Conservation (phyloP, 1,140 invertebrate genomes). For the Dendrolimus kikuchii region DNA sequence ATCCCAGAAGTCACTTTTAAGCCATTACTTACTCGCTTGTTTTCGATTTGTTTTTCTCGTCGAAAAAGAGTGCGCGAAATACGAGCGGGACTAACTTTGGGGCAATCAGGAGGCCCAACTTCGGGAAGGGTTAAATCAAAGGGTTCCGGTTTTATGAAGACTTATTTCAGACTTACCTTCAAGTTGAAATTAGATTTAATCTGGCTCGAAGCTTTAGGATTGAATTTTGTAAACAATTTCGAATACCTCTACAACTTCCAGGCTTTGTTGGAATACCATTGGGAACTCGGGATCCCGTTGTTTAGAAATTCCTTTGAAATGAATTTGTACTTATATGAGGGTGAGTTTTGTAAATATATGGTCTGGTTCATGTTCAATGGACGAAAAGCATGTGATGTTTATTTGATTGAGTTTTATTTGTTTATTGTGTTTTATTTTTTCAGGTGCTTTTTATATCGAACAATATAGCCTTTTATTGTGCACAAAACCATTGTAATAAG, state of each 20-base stretch:
- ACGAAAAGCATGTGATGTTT: conserved; percentile 21
- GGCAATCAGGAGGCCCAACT: conserved; percentile 68
- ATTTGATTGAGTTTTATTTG: conserved; percentile 40
- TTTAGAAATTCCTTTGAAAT: conserved; percentile 66
- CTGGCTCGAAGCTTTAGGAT: conserved; percentile 69
- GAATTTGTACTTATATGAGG: conserved; percentile 59
- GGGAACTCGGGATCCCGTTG: conserved; percentile 59
- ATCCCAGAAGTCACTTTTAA: conserved; percentile 56
- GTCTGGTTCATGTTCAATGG: conserved; percentile 33
- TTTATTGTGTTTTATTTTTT: conserved; percentile 14
- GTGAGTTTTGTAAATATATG: conserved; percentile 43
- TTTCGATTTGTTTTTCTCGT: conserved; percentile 63
- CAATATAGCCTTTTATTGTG: background rate
- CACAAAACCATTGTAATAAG: too few relatives aligned
- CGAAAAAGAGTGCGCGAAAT: conserved; percentile 52
- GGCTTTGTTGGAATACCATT: conserved; percentile 69
- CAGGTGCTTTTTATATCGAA: conserved; percentile 13
- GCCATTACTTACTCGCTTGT: conserved; percentile 61
- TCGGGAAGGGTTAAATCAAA: conserved; percentile 68
- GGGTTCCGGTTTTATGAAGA: conserved; percentile 70
- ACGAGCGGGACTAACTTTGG: conserved; percentile 62
- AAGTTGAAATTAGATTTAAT: conserved; percentile 73
- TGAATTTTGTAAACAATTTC: conserved; percentile 73
- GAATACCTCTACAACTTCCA: conserved; percentile 66
- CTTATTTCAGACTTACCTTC: conserved; percentile 72